Evolutionary conservation across 1,140 invertebrate species (phyloP).

Genomic region (Laodelphax striatellus): DNA sequence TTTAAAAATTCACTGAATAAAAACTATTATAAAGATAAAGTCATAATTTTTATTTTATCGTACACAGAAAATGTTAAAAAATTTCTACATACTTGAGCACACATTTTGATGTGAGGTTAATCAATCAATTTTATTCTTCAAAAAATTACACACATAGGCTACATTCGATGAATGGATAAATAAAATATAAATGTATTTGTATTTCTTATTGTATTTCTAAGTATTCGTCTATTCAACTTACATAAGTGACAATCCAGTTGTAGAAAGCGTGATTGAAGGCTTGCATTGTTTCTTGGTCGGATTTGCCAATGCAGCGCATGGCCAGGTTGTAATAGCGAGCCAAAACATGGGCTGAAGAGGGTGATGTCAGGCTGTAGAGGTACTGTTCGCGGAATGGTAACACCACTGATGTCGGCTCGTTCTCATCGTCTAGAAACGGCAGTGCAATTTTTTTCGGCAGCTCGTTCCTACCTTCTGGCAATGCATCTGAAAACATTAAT

Average conservation of each 20-base stretch:
- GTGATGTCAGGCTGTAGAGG: constrained; percentile 15
- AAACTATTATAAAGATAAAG: too few relatives aligned
- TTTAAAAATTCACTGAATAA: too few relatives aligned
- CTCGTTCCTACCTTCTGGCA: background rate
- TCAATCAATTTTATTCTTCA: too few relatives aligned
- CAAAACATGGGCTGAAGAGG: constrained; percentile 10
- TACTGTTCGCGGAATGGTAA: constrained; percentile 13
- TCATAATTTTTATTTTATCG: too few relatives aligned
- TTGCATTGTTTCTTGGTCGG: constrained; percentile 2
- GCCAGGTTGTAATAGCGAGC: constrained; percentile 16
- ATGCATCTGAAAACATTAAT: too few relatives aligned
- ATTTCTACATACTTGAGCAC: too few relatives aligned
- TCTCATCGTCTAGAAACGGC: constrained; percentile 17
- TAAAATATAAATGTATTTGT: too few relatives aligned
- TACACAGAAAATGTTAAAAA: too few relatives aligned
- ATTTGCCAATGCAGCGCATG: constrained; percentile 12
- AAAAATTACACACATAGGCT: too few relatives aligned
- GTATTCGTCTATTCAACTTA: background rate
- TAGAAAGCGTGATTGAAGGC: constrained; percentile 13
- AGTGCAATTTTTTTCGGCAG: constrained; percentile 8
- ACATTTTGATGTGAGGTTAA: too few relatives aligned
- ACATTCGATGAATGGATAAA: too few relatives aligned
- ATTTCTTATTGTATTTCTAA: too few relatives aligned
- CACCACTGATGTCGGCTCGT: constrained; percentile 12
- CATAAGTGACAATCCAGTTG: constrained; percentile 7